A percentile compares a stretch with the other conserved stretches of the same genome.
These are phyloP conservation scores for Rhinoderma darwinii DNA, from an alignment of 2,113 vertebrate genomes.

Conservation along the genomic window DNA sequence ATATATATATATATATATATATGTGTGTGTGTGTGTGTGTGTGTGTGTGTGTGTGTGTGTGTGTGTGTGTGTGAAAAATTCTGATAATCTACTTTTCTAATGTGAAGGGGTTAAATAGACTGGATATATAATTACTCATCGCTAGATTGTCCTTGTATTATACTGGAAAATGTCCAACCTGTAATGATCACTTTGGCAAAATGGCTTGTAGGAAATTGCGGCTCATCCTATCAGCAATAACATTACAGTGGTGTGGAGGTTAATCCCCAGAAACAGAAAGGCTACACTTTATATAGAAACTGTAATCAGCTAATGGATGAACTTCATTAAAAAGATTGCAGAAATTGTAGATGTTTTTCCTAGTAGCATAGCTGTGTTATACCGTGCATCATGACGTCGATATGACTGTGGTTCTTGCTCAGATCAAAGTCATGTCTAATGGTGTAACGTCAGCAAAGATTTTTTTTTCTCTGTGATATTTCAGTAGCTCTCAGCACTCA, in stretches of 20 bases:
- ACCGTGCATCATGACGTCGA: neutral
- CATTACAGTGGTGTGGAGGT: conserved; percentile 1
- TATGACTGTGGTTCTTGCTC: neutral
- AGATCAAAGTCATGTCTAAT: neutral
- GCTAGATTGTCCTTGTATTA: conserved; percentile 1
- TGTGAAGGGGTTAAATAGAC: neutral
- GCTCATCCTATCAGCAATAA: conserved; percentile 10
- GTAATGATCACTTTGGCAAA: conserved; percentile 12
- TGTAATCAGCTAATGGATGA: conserved; percentile 53
- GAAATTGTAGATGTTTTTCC: neutral
- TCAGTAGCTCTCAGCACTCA: neutral
- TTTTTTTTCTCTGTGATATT: neutral
- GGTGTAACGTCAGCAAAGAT: neutral
- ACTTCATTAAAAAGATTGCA: neutral
- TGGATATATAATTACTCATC: neutral
- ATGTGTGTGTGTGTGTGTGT: no score
- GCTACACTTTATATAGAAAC: conserved; percentile 27
- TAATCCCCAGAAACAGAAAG: conserved; percentile 42
- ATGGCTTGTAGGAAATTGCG: conserved; percentile 27
- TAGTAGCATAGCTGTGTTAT: neutral
- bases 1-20: no score
- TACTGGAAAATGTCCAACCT: conserved; percentile 24
- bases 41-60: no score
- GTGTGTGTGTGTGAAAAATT: neutral
- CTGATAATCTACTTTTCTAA: neutral